Evolutionary conservation across 2,113 vertebrate genomes (phyloP).

Genomic region (Myrmophylax atrothorax): DNA sequence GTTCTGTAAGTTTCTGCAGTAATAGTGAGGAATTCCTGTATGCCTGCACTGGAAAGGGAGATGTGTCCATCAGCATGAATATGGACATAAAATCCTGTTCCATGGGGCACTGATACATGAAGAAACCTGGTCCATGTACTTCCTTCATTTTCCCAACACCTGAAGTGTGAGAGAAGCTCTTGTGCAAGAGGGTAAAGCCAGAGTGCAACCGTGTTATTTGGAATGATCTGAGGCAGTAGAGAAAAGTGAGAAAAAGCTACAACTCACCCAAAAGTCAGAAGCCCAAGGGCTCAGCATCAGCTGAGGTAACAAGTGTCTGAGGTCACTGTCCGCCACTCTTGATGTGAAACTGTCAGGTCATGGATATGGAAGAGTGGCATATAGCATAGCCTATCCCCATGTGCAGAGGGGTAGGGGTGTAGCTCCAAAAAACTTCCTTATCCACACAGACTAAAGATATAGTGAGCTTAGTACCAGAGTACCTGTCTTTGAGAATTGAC

Average conservation of each 20-base stretch:
- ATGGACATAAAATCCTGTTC: background rate
- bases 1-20: background rate
- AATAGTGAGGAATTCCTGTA: background rate
- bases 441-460: background rate
- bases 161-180: background rate
- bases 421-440: background rate
- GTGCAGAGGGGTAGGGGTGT: background rate
- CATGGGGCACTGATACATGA: too few relatives aligned
- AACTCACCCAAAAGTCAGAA: background rate
- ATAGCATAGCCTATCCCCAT: background rate
- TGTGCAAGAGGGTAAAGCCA: background rate
- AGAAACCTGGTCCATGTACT: background rate
- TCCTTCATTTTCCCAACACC: background rate
- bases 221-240: background rate
- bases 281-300: background rate
- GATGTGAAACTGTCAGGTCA: background rate
- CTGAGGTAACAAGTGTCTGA: background rate
- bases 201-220: fast-evolving
- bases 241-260: background rate
- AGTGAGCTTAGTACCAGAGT: background rate
- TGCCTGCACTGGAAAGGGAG: background rate
- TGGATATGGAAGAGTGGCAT: background rate
- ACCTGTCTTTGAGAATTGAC: background rate
- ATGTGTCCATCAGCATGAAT: background rate
- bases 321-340: background rate